Percentiles rank a stretch among this genome's conserved stretches.
Conservation (phyloP, 2,797 vertebrate genomes). For the Sylvia borin region DNA sequence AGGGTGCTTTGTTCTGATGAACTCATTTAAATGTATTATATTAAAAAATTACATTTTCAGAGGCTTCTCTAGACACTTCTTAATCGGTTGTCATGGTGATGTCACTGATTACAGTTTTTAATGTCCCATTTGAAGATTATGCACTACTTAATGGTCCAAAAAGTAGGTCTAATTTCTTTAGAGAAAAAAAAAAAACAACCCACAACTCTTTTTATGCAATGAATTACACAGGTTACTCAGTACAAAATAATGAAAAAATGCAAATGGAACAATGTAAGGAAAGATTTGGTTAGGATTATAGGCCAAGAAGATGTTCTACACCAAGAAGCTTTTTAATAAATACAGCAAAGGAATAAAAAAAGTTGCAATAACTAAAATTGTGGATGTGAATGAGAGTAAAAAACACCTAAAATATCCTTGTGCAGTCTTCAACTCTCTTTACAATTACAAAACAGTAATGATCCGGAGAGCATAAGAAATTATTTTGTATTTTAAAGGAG, state of each 20-base stretch:
- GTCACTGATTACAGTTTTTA: conserved; percentile 51
- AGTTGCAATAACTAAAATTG: not conserved
- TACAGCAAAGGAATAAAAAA: not conserved
- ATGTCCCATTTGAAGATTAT: conserved; percentile 61
- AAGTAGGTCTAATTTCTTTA: conserved; percentile 24
- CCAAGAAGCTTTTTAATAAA: not conserved
- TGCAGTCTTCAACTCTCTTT: not conserved
- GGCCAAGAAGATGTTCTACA: not conserved
- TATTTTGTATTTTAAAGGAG: not conserved
- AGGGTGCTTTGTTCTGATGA: conserved; percentile 49
- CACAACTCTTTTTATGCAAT: not conserved
- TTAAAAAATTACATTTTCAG: conserved; percentile 55
- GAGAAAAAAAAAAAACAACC: not conserved
- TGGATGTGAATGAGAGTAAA: not conserved
- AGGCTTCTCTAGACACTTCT: conserved; percentile 29
- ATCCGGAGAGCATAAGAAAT: not conserved
- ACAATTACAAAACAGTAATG: not conserved
- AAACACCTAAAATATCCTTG: not conserved
- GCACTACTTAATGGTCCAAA: conserved; percentile 35
- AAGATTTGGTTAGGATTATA: not conserved
- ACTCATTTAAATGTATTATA: conserved; percentile 51
- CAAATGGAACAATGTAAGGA: not conserved
- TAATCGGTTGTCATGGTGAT: conserved; percentile 64
- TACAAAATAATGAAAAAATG: not conserved
- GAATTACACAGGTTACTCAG: not conserved